Evolutionary conservation across 2,797 vertebrate genomes (phyloP).

Genomic region (Meda fulgida): DNA sequence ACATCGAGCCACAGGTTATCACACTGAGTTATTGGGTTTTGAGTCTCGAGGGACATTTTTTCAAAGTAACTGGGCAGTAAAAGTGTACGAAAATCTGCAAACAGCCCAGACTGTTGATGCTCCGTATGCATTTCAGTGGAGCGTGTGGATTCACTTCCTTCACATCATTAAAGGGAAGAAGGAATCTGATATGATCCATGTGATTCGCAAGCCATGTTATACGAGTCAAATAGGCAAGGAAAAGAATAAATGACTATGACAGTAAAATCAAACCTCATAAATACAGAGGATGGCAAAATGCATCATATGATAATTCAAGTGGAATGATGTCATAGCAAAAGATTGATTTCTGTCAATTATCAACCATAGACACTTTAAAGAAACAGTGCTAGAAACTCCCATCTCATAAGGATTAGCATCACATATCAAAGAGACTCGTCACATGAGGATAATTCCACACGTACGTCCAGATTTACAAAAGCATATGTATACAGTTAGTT

Average conservation of each 20-base stretch:
- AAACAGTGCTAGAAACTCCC: no score
- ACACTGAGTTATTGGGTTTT: neutral
- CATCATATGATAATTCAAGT: neutral
- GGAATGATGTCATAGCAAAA: neutral
- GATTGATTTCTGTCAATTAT: neutral
- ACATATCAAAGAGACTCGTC: slow-evolving; percentile 14
- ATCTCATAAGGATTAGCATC: neutral
- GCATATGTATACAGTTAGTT: slow-evolving; percentile 34
- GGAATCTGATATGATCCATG: neutral
- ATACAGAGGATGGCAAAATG: neutral
- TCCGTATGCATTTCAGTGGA: neutral
- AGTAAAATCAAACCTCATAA: neutral
- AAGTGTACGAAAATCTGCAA: neutral
- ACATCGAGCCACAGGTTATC: neutral
- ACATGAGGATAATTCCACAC: slow-evolving; percentile 8
- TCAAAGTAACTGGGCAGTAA: neutral
- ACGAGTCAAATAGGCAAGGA: neutral
- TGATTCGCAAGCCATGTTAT: neutral
- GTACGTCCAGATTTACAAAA: slow-evolving; percentile 27
- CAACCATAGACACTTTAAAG: neutral
- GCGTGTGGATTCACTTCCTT: slow-evolving; percentile 5
- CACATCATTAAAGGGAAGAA: slow-evolving; percentile 9
- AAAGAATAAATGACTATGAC: neutral
- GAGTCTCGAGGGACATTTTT: neutral
- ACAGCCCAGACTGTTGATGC: neutral